These are phyloP conservation scores for Delia radicum DNA, from an alignment of 1,140 invertebrate genomes.

Conservation along the genomic window DNA sequence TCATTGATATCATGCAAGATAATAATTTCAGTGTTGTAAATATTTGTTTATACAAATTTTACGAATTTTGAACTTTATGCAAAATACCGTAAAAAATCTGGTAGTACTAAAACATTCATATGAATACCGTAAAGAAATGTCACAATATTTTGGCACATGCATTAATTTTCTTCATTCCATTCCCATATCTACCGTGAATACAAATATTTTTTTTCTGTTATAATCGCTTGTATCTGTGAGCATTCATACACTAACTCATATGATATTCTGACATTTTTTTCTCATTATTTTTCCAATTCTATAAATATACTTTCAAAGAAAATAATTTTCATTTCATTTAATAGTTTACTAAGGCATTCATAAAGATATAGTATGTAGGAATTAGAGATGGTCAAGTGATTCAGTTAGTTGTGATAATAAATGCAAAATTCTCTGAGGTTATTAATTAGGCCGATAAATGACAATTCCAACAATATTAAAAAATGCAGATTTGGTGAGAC, in stretches of 20 bases:
- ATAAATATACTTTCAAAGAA: neutral
- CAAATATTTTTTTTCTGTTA: neutral
- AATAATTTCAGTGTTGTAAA: too few species aligned
- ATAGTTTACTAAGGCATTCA: neutral
- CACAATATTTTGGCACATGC: neutral
- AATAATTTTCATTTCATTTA: neutral
- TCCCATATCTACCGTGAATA: too few species aligned
- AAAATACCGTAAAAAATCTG: neutral
- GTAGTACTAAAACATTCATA: neutral
- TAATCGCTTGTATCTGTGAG: neutral
- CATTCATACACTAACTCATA: neutral
- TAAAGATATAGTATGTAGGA: neutral
- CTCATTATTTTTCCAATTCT: neutral
- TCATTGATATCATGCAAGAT: too few species aligned
- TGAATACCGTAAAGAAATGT: neutral
- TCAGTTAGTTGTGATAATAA: too few species aligned
- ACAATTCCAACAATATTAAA: too few species aligned
- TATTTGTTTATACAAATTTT: too few species aligned
- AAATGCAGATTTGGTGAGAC: too few species aligned
- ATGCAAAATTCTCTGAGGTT: too few species aligned
- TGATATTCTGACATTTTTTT: neutral
- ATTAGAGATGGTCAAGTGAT: neutral
- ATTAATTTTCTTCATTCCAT: neutral
- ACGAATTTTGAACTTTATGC: neutral
- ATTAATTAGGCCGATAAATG: too few species aligned